phyloP scores from a whole-genome alignment of 1,140 invertebrate genomes.

The Lucilia sericata region DNA sequence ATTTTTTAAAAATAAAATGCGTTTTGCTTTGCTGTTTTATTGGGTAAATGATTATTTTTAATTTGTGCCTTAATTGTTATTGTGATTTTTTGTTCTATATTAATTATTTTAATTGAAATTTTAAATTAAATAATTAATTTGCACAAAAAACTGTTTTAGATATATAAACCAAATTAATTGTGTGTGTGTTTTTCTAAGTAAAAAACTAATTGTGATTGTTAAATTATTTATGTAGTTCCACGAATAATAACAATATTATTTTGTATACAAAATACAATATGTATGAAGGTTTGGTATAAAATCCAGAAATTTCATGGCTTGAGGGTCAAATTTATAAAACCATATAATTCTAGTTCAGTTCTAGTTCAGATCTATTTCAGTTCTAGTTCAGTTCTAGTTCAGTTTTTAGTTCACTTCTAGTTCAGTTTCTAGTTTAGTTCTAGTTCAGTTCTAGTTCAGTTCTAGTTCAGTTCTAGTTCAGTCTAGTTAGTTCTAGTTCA shows the following conservation, averaged over 20 bases:
- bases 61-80: not conserved
- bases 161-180: not conserved
- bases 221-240: not conserved
- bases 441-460: no score
- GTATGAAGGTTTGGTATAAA: not conserved
- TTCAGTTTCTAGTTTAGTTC: no score
- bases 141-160: not conserved
- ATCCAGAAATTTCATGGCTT: no score
- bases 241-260: not conserved
- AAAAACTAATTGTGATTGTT: not conserved
- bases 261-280: not conserved
- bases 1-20: constrained; percentile 17
- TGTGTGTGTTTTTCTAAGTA: not conserved
- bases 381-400: no score
- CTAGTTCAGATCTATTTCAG: no score
- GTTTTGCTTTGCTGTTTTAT: constrained; percentile 30
- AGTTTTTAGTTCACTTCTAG: no score
- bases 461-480: no score
- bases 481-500: no score
- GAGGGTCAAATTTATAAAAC: no score
- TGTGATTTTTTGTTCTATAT: not conserved
- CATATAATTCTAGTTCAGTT: no score
- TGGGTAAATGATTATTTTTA: constrained; percentile 20
- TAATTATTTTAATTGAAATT: constrained; percentile 1
- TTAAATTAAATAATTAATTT: constrained; percentile 12